These are phyloP conservation scores for Autographa gamma DNA, from an alignment of 2,888 invertebrate genomes.

Conservation along the genomic window DNA sequence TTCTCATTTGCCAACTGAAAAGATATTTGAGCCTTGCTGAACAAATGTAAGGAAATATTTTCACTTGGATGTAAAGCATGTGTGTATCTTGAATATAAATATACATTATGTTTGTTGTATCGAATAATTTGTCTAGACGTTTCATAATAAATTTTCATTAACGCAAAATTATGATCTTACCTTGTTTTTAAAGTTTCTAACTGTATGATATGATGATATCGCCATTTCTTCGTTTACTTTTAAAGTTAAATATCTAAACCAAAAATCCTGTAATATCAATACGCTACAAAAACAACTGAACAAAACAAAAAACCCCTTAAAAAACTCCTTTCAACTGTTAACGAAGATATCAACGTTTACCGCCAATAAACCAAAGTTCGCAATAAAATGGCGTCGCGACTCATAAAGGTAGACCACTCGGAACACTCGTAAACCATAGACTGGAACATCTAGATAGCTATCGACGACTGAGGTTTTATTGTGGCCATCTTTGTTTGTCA, in stretches of 20 bases:
- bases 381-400: constrained; percentile 45
- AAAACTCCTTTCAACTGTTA: constrained; percentile 31
- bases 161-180: too few relatives aligned
- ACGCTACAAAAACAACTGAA: background rate
- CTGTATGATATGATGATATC: too few relatives aligned
- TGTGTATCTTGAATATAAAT: background rate
- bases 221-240: background rate
- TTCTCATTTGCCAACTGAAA: constrained; percentile 24
- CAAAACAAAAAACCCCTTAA: background rate
- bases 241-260: background rate
- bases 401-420: constrained; percentile 33
- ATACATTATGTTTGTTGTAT: background rate
- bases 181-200: too few relatives aligned
- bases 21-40: constrained; percentile 20
- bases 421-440: constrained; percentile 39
- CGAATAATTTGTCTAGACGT: constrained; percentile 14
- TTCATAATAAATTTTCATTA: background rate
- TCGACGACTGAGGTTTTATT: constrained; percentile 20
- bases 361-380: constrained; percentile 58
- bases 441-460: constrained; percentile 22
- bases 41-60: constrained; percentile 29
- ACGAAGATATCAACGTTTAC: constrained; percentile 59
- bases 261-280: too few relatives aligned
- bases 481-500: constrained; percentile 5
- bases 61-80: constrained; percentile 2